A percentile compares a stretch with the other conserved stretches of the same genome.
Evolutionary conservation across 2,797 vertebrate species (phyloP).

Genomic region (Lepilemur septentrionalis): DNA sequence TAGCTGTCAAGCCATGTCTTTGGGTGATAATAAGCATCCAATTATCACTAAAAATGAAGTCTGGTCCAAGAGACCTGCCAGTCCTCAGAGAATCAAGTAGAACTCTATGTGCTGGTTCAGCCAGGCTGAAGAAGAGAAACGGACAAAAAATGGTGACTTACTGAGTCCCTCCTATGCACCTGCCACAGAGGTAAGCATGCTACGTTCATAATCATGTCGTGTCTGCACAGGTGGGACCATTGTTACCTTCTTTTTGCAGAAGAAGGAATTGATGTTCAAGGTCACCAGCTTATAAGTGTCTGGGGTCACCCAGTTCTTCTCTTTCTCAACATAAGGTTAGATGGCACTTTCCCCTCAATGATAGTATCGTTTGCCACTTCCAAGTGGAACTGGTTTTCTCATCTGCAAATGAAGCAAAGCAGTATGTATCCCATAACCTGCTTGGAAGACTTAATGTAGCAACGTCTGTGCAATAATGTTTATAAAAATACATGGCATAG

Average conservation of each 20-base stretch:
- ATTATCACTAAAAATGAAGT: conserved; percentile 45
- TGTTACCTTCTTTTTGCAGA: background rate
- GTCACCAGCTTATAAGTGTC: background rate
- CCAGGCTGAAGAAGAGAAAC: background rate
- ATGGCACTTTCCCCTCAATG: background rate
- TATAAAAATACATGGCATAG: background rate
- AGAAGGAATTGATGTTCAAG: background rate
- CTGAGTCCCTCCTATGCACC: background rate
- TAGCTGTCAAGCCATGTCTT: conserved; percentile 12
- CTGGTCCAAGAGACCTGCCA: background rate
- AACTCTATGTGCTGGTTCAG: background rate
- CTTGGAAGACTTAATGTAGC: background rate
- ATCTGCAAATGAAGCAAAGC: background rate
- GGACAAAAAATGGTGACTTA: background rate
- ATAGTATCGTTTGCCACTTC: background rate
- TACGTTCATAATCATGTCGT: background rate
- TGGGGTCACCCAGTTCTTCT: background rate
- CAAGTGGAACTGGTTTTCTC: background rate
- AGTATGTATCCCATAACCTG: background rate
- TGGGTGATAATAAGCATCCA: conserved; percentile 55
- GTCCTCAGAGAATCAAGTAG: background rate
- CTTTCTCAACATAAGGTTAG: background rate
- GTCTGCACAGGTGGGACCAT: background rate
- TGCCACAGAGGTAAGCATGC: background rate
- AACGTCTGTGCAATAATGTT: no score